Evolutionary conservation across 2,797 vertebrate genomes (phyloP).

Genomic region (Coilia nasus): DNA sequence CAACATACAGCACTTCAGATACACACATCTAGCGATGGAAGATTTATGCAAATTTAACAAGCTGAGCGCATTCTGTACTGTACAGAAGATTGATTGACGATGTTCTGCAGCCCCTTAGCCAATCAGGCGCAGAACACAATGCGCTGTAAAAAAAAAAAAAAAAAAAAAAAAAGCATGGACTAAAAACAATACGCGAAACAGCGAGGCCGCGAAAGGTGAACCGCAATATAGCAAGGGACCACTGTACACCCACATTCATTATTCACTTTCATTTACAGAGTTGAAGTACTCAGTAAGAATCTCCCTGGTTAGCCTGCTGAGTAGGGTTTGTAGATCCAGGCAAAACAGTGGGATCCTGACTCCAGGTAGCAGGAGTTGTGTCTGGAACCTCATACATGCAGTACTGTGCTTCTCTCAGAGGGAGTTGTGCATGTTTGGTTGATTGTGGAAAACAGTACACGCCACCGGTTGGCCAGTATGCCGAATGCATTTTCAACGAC

Average conservation of each 20-base stretch:
- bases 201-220: too few species aligned
- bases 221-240: too few species aligned
- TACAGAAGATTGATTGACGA: too few species aligned
- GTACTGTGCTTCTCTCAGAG: background rate
- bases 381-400: conserved; percentile 10
- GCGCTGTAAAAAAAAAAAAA: too few species aligned
- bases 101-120: too few species aligned
- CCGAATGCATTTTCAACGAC: conserved; percentile 14
- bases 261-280: background rate
- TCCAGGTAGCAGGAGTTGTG: background rate
- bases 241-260: background rate
- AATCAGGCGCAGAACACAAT: too few species aligned
- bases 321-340: conserved; percentile 19
- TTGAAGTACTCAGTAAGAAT: background rate
- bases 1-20: too few species aligned
- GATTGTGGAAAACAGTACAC: background rate
- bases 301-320: background rate
- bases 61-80: too few species aligned
- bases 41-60: too few species aligned
- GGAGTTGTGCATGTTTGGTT: conserved; percentile 22
- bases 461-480: conserved; percentile 19
- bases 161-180: too few species aligned
- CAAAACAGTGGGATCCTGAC: conserved; percentile 1
- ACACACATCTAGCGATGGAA: too few species aligned
- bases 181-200: too few species aligned